phyloP scores from a whole-genome alignment of 2,797 vertebrate species.

The Urophycis tenuis region DNA sequence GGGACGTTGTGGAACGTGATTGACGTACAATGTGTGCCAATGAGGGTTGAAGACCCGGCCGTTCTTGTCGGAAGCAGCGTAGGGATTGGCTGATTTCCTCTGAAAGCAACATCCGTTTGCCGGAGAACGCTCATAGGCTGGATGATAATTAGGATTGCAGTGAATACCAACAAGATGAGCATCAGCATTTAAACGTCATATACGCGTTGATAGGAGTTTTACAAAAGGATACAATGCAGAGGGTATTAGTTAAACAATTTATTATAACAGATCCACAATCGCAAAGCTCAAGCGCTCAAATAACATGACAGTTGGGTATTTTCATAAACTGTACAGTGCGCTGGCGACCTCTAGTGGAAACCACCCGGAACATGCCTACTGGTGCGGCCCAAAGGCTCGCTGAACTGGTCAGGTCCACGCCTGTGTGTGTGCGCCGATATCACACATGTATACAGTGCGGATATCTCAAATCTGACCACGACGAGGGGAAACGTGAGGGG shows the following conservation, averaged over 20 bases:
- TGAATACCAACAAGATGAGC: constrained; percentile 12
- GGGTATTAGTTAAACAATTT: constrained; percentile 67
- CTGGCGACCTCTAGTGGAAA: constrained; percentile 64
- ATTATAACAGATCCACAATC: constrained; percentile 68
- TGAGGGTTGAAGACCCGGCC: constrained; percentile 31
- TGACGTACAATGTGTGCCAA: constrained; percentile 35
- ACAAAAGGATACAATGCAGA: constrained; percentile 46
- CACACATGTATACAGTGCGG: constrained; percentile 36
- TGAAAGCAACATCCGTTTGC: constrained; percentile 45
- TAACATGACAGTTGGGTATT: constrained; percentile 47
- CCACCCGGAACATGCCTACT: constrained; percentile 44
- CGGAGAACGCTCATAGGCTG: constrained; percentile 36
- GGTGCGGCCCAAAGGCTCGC: constrained; percentile 57
- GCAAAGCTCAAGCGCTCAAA: constrained; percentile 47
- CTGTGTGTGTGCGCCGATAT: constrained; percentile 35
- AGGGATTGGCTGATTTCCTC: constrained; percentile 41
- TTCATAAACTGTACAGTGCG: constrained; percentile 59
- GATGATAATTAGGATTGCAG: constrained; percentile 26
- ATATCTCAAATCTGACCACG: constrained; percentile 56
- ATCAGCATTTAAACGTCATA: neutral
- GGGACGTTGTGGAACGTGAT: constrained; percentile 21
- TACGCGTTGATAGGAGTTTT: constrained; percentile 6
- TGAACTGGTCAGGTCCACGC: constrained; percentile 46
- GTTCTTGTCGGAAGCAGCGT: neutral
- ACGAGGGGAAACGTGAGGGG: constrained; percentile 37